phyloP scores from a whole-genome alignment of 2,888 invertebrate genomes.

The Ametastegia equiseti region DNA sequence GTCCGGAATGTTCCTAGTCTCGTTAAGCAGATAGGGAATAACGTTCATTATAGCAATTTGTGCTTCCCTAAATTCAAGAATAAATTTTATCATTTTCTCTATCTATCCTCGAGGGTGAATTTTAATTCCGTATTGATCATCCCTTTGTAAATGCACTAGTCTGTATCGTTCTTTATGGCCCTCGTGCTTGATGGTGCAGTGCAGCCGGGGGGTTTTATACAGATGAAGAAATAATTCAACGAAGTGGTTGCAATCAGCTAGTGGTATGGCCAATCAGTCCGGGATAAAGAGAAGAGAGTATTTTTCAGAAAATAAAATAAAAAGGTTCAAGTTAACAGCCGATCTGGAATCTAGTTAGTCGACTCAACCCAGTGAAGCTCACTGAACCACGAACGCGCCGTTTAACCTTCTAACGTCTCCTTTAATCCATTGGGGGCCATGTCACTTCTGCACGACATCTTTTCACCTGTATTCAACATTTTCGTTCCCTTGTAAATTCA shows the following conservation, averaged over 20 bases:
- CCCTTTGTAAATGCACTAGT: conserved; percentile 7
- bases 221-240: conserved; percentile 31
- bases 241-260: conserved; percentile 27
- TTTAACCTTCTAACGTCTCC: conserved; percentile 16
- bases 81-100: neutral
- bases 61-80: neutral
- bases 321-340: conserved; percentile 13
- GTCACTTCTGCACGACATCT: neutral
- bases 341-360: neutral
- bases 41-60: no score
- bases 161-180: neutral
- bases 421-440: neutral
- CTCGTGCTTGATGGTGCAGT: neutral
- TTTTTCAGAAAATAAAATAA: conserved; percentile 26
- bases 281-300: conserved; percentile 7
- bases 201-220: no score
- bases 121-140: conserved; percentile 12
- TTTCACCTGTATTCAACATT: neutral
- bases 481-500: neutral
- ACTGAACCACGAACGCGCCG: neutral
- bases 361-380: neutral
- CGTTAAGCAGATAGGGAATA: no score
- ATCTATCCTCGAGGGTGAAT: neutral
- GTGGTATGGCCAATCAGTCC: conserved; percentile 17
- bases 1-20: neutral